Conservation (phyloP, 2,888 invertebrate genomes). For the Asteroscopus sphinx region DNA sequence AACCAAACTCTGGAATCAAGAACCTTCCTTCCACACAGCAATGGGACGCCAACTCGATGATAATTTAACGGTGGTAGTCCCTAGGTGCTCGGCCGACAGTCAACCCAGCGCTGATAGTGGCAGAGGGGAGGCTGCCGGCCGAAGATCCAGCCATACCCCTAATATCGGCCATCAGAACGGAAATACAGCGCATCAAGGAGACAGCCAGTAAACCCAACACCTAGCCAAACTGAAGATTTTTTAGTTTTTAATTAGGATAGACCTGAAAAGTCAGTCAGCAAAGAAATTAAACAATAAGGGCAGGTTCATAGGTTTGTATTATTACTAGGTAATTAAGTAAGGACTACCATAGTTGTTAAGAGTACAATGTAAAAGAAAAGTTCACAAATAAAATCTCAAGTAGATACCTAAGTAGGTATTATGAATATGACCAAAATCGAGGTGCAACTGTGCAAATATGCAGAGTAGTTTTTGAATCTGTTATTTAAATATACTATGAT, state of each 20-base stretch:
- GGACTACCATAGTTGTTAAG: too few relatives aligned
- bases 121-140: constrained; percentile 89
- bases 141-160: constrained; percentile 95
- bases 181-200: constrained; percentile 86
- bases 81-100: constrained; percentile 70
- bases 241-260: constrained; percentile 7
- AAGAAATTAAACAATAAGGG: too few relatives aligned
- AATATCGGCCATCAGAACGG: constrained; percentile 95
- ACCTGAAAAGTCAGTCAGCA: too few relatives aligned
- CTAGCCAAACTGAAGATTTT: constrained; percentile 48
- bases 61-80: constrained; percentile 69
- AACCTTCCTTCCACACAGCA: constrained; percentile 63
- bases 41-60: constrained; percentile 70
- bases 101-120: constrained; percentile 84
- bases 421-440: too few relatives aligned
- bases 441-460: too few relatives aligned
- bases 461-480: not conserved
- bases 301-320: too few relatives aligned
- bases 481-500: too few relatives aligned
- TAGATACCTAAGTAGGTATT: too few relatives aligned
- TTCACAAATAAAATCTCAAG: too few relatives aligned
- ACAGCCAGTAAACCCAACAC: constrained; percentile 72
- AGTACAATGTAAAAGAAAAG: too few relatives aligned
- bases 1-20: constrained; percentile 36
- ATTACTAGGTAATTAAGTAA: too few relatives aligned